Conservation (phyloP, 2,797 vertebrate genomes). For the Threskiornis aethiopicus region DNA sequence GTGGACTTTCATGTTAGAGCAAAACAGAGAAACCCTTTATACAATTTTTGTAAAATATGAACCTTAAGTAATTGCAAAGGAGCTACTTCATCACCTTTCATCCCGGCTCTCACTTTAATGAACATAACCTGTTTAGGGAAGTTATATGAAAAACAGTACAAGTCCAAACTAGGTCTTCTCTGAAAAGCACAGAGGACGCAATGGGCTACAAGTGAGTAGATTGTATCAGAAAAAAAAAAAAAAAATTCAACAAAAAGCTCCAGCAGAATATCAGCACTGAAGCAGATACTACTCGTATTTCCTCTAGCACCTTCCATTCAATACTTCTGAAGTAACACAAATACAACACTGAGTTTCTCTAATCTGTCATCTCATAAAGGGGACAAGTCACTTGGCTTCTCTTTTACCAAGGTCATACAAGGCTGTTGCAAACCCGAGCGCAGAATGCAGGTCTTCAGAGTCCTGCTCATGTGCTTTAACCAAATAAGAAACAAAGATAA, state of each 20-base stretch:
- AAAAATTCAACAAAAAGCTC: background rate
- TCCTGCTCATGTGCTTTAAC: background rate
- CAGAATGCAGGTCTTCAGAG: background rate
- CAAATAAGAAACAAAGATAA: background rate
- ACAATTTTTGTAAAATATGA: background rate
- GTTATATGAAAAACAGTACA: background rate
- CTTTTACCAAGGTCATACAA: background rate
- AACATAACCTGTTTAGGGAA: background rate
- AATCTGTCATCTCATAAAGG: background rate
- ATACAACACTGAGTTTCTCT: background rate
- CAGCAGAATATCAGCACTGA: background rate
- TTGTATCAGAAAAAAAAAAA: background rate
- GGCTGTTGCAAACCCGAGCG: background rate
- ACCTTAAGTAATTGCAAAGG: background rate
- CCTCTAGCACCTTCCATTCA: background rate
- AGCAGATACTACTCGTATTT: background rate
- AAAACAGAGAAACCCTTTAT: background rate
- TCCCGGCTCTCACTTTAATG: background rate
- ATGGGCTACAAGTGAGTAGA: background rate
- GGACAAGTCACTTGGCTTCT: background rate
- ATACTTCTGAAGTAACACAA: background rate
- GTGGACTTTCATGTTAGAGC: background rate
- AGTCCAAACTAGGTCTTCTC: background rate
- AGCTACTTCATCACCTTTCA: background rate
- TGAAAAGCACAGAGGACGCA: background rate